Evolutionary conservation across 2,797 vertebrate genomes (phyloP).

Genomic region (Labeo calbasu): DNA sequence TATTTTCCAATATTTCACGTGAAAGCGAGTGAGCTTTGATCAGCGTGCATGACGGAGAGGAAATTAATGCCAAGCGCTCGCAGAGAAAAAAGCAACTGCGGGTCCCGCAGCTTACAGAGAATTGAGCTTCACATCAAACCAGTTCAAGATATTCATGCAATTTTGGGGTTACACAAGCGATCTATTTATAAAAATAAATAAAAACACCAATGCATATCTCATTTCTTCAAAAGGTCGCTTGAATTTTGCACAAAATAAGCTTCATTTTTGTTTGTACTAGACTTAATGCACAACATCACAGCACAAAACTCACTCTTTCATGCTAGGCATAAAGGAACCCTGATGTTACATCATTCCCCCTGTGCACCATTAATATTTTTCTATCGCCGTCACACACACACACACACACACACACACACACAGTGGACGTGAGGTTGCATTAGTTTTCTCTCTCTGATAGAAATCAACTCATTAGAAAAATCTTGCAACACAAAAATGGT

Average conservation of each 20-base stretch:
- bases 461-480: slow-evolving; percentile 27
- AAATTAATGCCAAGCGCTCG: slow-evolving; percentile 36
- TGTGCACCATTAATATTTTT: slow-evolving; percentile 52
- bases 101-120: background rate
- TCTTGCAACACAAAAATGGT: background rate
- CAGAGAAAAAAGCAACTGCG: background rate
- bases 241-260: slow-evolving; percentile 20
- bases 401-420: background rate
- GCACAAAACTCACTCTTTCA: slow-evolving; percentile 32
- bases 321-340: slow-evolving; percentile 60
- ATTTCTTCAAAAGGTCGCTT: slow-evolving; percentile 32
- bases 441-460: slow-evolving; percentile 7
- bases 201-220: slow-evolving; percentile 5
- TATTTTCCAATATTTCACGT: slow-evolving; percentile 71
- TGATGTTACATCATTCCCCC: slow-evolving; percentile 77
- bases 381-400: slow-evolving; percentile 8
- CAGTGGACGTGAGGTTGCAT: background rate
- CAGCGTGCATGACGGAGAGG: slow-evolving; percentile 3
- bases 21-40: slow-evolving; percentile 65
- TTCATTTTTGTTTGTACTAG: background rate
- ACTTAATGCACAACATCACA: slow-evolving; percentile 31
- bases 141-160: slow-evolving; percentile 8
- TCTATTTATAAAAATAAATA: slow-evolving; percentile 8
- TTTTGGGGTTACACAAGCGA: background rate
- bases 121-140: slow-evolving; percentile 5